Evolutionary conservation across 2,888 invertebrate species (phyloP), one percentile per base, ranked within the genome.

Genomic region (Trichogramma evanescens): DNA sequence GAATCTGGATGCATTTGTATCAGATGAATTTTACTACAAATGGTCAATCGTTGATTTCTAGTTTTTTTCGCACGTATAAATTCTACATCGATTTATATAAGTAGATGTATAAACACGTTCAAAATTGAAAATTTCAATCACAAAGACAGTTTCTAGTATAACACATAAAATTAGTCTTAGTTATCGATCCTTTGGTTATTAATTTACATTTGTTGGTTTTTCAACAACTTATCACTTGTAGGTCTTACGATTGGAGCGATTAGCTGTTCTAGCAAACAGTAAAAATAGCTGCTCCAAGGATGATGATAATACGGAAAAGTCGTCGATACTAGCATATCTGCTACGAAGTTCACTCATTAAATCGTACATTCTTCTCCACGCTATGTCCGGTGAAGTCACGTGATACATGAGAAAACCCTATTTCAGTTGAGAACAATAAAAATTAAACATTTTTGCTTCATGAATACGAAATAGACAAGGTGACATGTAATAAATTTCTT

Each of bases 241-340:
- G 7, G n/a, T 10, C 7, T 59, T 61, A 10, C 45, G 52, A 59
- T 59, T 62, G 5, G 57, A 42, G 7, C 57, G 57, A n/a, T 70
- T 70, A 5, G 68, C 67, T 56, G 71, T 70, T 52, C 74, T 72
- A 39, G 77, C 77, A 54, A 78, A 76, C 51, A 76, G 74, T 51
- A 78, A 70, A 54, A 78, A 78, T n/a, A 77, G 65, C 63, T 77
- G 77, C 52, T 78, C 77, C 13, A 78, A 67, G 1, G 76, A 76
- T 8, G 77, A 74, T 6, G 77, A 78, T 42, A 76, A 63, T 57
- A 77, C 72, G 3, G 73, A 72, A 41, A 74, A 78, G 65, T 78
- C 77, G 41, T 77, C 75, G 52, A 78, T 71, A 46, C 74, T 74
- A 40, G 61, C 63, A 56, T 72, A 72, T 42, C 68, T 69, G 9